Conservation (phyloP, 2,888 invertebrate genomes). For the Pharmacophagus antenor region DNA sequence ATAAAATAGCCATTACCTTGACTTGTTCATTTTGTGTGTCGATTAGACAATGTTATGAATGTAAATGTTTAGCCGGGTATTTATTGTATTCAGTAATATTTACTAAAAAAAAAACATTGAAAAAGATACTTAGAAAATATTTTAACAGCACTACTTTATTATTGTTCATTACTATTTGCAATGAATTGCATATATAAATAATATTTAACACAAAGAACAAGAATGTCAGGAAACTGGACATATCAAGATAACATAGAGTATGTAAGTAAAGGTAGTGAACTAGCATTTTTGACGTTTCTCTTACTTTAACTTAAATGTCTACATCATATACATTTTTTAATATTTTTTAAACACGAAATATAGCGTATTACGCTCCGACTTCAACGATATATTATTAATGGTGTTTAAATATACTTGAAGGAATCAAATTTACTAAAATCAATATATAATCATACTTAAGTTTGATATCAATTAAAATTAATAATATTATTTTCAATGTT, state of each 20-base stretch:
- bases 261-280: neutral
- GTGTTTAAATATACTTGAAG: too few relatives aligned
- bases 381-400: too few relatives aligned
- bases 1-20: constrained; percentile 46
- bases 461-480: too few relatives aligned
- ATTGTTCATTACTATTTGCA: constrained; percentile 12
- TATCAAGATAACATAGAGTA: neutral
- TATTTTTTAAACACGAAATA: too few relatives aligned
- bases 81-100: neutral
- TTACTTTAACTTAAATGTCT: too few relatives aligned
- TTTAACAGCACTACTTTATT: neutral
- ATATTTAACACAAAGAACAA: constrained; percentile 14
- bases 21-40: constrained; percentile 47
- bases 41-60: neutral
- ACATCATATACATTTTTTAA: too few relatives aligned
- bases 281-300: too few relatives aligned
- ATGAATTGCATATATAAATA: neutral
- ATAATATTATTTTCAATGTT: too few relatives aligned
- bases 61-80: neutral
- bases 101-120: neutral
- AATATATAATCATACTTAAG: too few relatives aligned
- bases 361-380: too few relatives aligned
- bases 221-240: neutral
- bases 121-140: neutral
- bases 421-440: too few relatives aligned